Percentiles rank a stretch among this genome's conserved stretches.
Conservation (phyloP, 2,888 invertebrate species). For the Caenorhabditis panamensis region DNA sequence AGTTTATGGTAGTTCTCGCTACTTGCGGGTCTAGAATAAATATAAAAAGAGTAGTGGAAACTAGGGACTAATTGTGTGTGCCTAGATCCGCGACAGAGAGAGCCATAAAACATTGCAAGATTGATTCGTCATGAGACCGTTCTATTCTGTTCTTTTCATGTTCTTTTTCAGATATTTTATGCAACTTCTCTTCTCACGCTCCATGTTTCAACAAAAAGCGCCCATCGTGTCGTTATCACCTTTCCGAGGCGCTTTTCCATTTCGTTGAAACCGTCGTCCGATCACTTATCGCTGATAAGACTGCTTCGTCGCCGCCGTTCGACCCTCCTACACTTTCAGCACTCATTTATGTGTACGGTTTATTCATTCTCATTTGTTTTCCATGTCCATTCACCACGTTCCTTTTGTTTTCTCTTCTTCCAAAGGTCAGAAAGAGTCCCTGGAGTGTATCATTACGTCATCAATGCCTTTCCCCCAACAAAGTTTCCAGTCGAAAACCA, state of each 20-base stretch:
- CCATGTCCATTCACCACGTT: background rate
- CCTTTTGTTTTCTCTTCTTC: background rate
- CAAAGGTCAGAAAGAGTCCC: background rate
- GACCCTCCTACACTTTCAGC: conserved; percentile 53
- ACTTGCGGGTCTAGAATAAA: no score
- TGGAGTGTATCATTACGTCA: no score
- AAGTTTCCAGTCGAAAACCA: no score
- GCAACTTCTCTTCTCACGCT: conserved; percentile 40
- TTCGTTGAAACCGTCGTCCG: conserved; percentile 52
- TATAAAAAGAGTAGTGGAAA: no score
- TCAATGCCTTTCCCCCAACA: no score
- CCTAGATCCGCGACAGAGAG: no score
- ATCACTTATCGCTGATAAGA: conserved; percentile 59
- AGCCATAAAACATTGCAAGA: conserved; percentile 28
- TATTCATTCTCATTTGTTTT: conserved; percentile 14
- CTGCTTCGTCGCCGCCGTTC: conserved; percentile 40
- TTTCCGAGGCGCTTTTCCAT: conserved; percentile 38
- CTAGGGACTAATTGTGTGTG: no score
- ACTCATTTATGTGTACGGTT: conserved; percentile 20
- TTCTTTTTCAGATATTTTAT: background rate
- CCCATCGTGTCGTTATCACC: conserved; percentile 30
- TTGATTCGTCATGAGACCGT: conserved; percentile 38
- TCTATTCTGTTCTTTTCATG: conserved; percentile 11
- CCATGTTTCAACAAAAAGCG: conserved; percentile 28
- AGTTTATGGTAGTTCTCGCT: no score